These are phyloP conservation scores for Lacerta agilis DNA, from an alignment of 2,797 vertebrate genomes.

Conservation along the genomic window DNA sequence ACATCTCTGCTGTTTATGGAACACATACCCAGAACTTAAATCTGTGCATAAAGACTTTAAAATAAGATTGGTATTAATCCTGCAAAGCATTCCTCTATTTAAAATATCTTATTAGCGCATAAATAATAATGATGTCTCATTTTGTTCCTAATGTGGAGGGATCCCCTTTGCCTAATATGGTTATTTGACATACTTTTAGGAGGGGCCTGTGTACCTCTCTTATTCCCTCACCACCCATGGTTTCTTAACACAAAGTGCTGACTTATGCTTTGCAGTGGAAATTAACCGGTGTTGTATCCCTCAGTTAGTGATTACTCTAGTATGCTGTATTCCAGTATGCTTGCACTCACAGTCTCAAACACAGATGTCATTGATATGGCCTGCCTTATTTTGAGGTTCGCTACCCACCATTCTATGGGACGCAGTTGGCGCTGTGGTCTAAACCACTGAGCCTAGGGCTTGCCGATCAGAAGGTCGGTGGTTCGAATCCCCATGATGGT, in stretches of 20 bases:
- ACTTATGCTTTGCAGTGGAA: conserved; percentile 28
- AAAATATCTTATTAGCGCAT: conserved; percentile 26
- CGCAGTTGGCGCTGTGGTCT: too few species aligned
- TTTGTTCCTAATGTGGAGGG: conserved; percentile 19
- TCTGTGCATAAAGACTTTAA: conserved; percentile 35
- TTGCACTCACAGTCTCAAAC: too few species aligned
- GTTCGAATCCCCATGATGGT: too few species aligned
- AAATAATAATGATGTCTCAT: conserved; percentile 35
- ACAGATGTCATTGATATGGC: neutral
- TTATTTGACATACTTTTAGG: neutral
- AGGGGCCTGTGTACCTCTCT: neutral
- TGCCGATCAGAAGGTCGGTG: too few species aligned
- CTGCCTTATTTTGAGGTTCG: neutral
- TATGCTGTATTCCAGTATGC: too few species aligned
- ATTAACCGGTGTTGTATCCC: neutral
- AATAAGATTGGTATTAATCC: conserved; percentile 38
- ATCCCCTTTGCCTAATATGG: conserved; percentile 37
- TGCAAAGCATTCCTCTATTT: neutral
- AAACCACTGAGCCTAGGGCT: too few species aligned
- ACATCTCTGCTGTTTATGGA: conserved; percentile 43
- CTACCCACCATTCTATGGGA: conserved; percentile 41
- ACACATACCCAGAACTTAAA: conserved; percentile 23
- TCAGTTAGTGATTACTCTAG: too few species aligned
- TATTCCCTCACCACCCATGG: neutral
- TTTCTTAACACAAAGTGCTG: neutral